These are phyloP conservation scores for Mythimna loreyi DNA, from an alignment of 2,888 invertebrate species.

Conservation along the genomic window DNA sequence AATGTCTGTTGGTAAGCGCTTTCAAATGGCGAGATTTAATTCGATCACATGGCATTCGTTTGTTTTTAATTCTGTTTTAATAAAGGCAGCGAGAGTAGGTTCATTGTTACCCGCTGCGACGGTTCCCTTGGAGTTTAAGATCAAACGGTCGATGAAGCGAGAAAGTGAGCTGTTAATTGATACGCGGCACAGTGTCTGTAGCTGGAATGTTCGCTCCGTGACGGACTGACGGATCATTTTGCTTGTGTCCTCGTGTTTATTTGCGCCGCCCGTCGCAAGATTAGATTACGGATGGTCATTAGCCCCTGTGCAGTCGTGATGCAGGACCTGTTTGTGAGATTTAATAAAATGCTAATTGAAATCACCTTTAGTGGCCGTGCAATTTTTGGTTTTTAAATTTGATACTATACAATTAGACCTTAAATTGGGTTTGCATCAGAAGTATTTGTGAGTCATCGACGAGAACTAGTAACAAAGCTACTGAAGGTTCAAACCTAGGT, in stretches of 20 bases:
- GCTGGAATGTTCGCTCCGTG: constrained; percentile 60
- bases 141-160: constrained; percentile 40
- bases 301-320: constrained; percentile 77
- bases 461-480: not conserved
- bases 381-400: constrained; percentile 19
- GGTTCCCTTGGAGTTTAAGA: constrained; percentile 35
- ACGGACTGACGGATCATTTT: constrained; percentile 63
- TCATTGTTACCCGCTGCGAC: constrained; percentile 31
- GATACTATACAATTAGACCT: constrained; percentile 9
- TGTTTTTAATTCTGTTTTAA: constrained; percentile 19
- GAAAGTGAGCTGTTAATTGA: constrained; percentile 60
- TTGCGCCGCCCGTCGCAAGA: constrained; percentile 75
- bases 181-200: constrained; percentile 50
- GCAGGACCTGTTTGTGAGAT: constrained; percentile 78
- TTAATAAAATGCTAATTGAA: constrained; percentile 70
- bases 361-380: constrained; percentile 52
- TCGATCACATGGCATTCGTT: constrained; percentile 16
- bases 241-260: constrained; percentile 70
- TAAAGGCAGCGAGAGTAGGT: constrained; percentile 6
- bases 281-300: constrained; percentile 87
- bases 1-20: constrained; percentile 28
- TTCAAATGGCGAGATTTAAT: constrained; percentile 24
- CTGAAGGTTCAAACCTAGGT: not conserved
- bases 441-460: not conserved
- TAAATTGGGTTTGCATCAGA: constrained; percentile 10